Evolutionary conservation across 2,797 vertebrate species (phyloP).

Genomic region (Phylloscopus collybita): DNA sequence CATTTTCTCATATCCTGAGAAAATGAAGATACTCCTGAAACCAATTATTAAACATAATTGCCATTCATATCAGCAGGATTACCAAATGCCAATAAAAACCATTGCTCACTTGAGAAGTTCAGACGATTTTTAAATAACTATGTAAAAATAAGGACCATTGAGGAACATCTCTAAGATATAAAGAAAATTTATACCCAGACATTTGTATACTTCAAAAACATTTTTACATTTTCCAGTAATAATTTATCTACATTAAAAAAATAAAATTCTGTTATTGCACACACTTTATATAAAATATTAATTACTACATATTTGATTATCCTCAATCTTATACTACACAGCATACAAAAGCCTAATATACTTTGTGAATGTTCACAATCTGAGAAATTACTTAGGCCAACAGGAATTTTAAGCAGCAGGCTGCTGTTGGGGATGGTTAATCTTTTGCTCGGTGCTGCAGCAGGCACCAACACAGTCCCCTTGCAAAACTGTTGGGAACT

Average conservation of each 20-base stretch:
- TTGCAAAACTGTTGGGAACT: not conserved
- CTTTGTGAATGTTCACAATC: not conserved
- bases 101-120: not conserved
- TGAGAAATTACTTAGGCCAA: not conserved
- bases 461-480: not conserved
- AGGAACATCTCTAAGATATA: not conserved
- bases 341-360: not conserved
- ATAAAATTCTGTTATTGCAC: not conserved
- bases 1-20: not conserved
- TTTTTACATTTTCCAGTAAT: not conserved
- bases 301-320: not conserved
- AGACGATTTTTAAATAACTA: not conserved
- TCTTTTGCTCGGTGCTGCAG: not conserved
- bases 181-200: not conserved
- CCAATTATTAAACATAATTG: not conserved
- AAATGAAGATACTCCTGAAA: not conserved
- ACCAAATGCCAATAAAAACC: not conserved
- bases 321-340: not conserved
- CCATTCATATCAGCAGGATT: not conserved
- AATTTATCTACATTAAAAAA: not conserved
- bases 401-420: not conserved
- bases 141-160: not conserved
- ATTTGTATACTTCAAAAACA: not conserved
- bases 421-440: not conserved
- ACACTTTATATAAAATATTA: not conserved